These are phyloP conservation scores for Archocentrus centrarchus DNA, from an alignment of 2,113 vertebrate species.

Conservation along the genomic window DNA sequence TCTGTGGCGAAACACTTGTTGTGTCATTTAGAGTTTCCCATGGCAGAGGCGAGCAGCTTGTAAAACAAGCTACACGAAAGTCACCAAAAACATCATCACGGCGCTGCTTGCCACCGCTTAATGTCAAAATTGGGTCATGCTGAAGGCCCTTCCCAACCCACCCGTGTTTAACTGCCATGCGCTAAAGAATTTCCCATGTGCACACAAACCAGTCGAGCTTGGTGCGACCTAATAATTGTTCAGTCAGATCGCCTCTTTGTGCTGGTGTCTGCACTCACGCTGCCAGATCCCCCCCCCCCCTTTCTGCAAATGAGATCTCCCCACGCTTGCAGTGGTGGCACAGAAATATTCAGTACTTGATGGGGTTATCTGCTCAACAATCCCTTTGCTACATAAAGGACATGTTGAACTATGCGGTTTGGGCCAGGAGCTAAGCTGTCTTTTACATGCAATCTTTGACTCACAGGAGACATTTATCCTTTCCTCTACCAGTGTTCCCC, in stretches of 20 bases:
- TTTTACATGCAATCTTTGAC: constrained; percentile 34
- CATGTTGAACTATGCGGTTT: neutral
- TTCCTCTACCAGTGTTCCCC: neutral
- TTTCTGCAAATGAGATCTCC: constrained; percentile 42
- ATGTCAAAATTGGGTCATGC: constrained; percentile 70
- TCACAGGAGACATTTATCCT: constrained; percentile 31
- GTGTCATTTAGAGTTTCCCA: neutral
- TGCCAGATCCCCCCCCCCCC: constrained; percentile 26
- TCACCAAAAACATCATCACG: constrained; percentile 36
- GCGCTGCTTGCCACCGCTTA: constrained; percentile 43
- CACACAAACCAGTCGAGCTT: constrained; percentile 67
- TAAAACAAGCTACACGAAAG: constrained; percentile 51
- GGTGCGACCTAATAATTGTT: constrained; percentile 72
- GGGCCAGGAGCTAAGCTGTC: constrained; percentile 22
- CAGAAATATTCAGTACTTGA: constrained; percentile 25
- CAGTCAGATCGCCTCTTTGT: constrained; percentile 73
- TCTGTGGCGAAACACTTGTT: neutral
- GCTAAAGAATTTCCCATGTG: constrained; percentile 71
- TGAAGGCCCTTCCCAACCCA: constrained; percentile 56
- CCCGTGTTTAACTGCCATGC: constrained; percentile 73
- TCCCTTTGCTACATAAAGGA: constrained; percentile 2
- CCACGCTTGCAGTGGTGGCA: neutral
- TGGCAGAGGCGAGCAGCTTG: constrained; percentile 9
- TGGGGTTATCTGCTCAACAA: constrained; percentile 26
- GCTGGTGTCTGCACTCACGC: constrained; percentile 57